These are phyloP conservation scores for Notodonta dromedarius DNA, from an alignment of 2,888 invertebrate genomes.

Conservation along the genomic window DNA sequence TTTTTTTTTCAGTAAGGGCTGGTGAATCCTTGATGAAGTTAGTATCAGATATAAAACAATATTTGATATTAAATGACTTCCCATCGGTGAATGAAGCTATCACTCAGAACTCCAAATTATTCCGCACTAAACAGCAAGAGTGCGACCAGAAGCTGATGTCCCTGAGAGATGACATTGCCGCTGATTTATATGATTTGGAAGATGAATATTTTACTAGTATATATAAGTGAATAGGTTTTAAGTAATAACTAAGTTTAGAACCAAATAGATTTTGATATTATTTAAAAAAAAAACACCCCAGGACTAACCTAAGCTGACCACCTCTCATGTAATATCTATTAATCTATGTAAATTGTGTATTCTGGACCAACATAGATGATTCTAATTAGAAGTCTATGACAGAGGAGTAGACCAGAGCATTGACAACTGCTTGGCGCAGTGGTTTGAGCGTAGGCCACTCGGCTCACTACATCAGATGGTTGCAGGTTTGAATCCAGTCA, in stretches of 20 bases:
- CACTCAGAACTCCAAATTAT: slow-evolving; percentile 95
- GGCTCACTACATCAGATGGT: too few relatives aligned
- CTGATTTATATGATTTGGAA: slow-evolving; percentile 95
- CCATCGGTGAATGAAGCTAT: slow-evolving; percentile 99
- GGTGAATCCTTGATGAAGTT: slow-evolving; percentile 98
- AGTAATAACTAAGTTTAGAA: neutral
- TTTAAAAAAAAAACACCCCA: too few relatives aligned
- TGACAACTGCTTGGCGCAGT: too few relatives aligned
- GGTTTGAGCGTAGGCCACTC: too few relatives aligned
- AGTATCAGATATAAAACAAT: slow-evolving; percentile 99
- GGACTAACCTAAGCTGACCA: too few relatives aligned
- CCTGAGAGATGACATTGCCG: slow-evolving; percentile 96
- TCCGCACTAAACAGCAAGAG: slow-evolving; percentile 95
- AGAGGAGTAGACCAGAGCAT: too few relatives aligned
- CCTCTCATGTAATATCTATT: too few relatives aligned
- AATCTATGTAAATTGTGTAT: too few relatives aligned
- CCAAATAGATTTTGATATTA: too few relatives aligned
- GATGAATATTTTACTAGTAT: slow-evolving; percentile 96
- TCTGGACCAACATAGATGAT: too few relatives aligned
- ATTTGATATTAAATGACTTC: slow-evolving; percentile 98
- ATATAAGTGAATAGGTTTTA: slow-evolving; percentile 83
- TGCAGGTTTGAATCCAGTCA: too few relatives aligned
- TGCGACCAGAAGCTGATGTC: slow-evolving; percentile 97
- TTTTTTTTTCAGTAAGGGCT: slow-evolving; percentile 89
- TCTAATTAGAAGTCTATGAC: too few relatives aligned